phyloP scores from a whole-genome alignment of 2,797 vertebrate species.

The Pseudochromis fuscus region DNA sequence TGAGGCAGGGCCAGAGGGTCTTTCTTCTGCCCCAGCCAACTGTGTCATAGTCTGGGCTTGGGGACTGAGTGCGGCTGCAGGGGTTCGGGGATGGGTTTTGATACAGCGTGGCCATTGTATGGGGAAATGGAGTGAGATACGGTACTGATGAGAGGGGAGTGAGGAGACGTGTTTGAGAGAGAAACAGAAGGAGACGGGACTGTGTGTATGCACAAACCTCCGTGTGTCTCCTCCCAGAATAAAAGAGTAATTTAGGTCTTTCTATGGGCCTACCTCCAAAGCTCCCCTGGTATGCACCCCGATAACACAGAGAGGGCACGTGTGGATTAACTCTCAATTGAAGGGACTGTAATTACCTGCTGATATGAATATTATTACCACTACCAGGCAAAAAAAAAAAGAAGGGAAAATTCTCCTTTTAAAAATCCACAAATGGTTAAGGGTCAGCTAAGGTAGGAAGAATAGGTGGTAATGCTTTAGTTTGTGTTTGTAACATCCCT shows the following conservation, averaged over 20 bases:
- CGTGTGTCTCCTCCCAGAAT: slow-evolving; percentile 64
- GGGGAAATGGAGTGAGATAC: slow-evolving; percentile 72
- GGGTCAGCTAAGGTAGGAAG: slow-evolving; percentile 46
- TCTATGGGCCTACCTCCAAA: slow-evolving; percentile 75
- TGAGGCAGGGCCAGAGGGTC: slow-evolving; percentile 73
- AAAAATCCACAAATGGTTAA: slow-evolving; percentile 43
- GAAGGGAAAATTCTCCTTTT: slow-evolving; percentile 58
- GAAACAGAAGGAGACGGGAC: slow-evolving; percentile 45
- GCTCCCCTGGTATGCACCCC: slow-evolving; percentile 62
- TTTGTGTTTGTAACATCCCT: slow-evolving; percentile 47
- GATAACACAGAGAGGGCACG: slow-evolving; percentile 77
- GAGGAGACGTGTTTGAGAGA: slow-evolving; percentile 43
- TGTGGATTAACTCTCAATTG: slow-evolving; percentile 78
- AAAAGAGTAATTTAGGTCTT: slow-evolving; percentile 79
- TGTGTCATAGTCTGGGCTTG: slow-evolving; percentile 77
- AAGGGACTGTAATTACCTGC: slow-evolving; percentile 81
- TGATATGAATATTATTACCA: slow-evolving; percentile 77
- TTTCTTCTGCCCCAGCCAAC: slow-evolving; percentile 79
- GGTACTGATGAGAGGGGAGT: slow-evolving; percentile 58
- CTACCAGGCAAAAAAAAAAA: slow-evolving; percentile 50
- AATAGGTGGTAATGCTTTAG: slow-evolving; percentile 12
- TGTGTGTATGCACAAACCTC: slow-evolving; percentile 49
- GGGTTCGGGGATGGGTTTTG: slow-evolving; percentile 61
- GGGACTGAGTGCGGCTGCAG: slow-evolving; percentile 59
- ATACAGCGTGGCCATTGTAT: slow-evolving; percentile 66